Evolutionary conservation across 2,797 vertebrate species (phyloP).

Genomic region (Lemur catta): DNA sequence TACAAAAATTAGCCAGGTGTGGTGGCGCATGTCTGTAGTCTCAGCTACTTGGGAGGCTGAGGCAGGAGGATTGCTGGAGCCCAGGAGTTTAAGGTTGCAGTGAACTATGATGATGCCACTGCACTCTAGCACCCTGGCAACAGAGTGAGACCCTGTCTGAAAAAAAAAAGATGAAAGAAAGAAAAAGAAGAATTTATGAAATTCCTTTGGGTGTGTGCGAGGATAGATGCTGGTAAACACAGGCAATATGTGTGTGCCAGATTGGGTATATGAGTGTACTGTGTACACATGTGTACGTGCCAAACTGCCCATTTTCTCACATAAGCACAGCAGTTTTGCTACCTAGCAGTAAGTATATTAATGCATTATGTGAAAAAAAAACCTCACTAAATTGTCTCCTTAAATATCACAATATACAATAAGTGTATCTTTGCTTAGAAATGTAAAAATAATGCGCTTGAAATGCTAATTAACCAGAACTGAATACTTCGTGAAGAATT

Average conservation of each 20-base stretch:
- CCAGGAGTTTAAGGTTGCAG: neutral
- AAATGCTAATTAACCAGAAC: constrained; percentile 33
- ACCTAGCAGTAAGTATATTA: constrained; percentile 15
- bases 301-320: neutral
- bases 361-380: neutral
- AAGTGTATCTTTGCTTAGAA: constrained; percentile 40
- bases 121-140: neutral
- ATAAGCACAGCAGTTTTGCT: neutral
- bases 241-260: neutral
- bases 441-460: constrained; percentile 35
- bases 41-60: neutral
- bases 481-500: constrained; percentile 6
- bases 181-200: neutral
- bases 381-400: neutral
- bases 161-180: neutral
- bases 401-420: constrained; percentile 19
- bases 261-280: neutral
- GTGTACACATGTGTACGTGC: neutral
- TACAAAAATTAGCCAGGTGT: neutral
- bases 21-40: neutral
- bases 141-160: neutral
- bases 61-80: neutral
- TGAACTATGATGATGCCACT: neutral
- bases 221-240: neutral
- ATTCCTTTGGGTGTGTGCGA: neutral